These are phyloP conservation scores for Aptenodytes forsteri DNA, from an alignment of 2,113 vertebrate species.

Conservation along the genomic window DNA sequence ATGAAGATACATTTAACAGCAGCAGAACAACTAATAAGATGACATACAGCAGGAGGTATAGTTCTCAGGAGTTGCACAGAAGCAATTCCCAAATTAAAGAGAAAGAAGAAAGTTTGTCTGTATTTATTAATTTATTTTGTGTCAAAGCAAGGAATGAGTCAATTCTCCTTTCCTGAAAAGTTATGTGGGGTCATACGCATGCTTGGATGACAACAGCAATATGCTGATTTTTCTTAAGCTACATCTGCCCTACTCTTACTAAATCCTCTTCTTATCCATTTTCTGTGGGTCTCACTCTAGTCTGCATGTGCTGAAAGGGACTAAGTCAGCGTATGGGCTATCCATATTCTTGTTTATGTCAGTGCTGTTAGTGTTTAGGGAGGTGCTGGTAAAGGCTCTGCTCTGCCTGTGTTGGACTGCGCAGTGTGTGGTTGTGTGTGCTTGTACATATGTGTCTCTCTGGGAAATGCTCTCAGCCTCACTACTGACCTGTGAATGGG, in stretches of 20 bases:
- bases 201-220: background rate
- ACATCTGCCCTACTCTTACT: accelerated
- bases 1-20: background rate
- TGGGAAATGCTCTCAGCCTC: background rate
- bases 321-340: background rate
- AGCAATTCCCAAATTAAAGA: background rate
- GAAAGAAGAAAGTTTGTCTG: background rate
- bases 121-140: background rate
- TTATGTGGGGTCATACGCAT: background rate
- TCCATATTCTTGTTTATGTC: background rate
- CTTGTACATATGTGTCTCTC: accelerated
- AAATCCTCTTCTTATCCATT: accelerated
- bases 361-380: background rate
- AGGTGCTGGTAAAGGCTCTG: background rate
- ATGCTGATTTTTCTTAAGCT: background rate
- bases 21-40: background rate
- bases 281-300: background rate
- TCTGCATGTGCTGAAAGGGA: background rate
- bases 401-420: accelerated
- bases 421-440: accelerated
- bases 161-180: background rate
- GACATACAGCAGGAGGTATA: background rate
- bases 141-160: background rate
- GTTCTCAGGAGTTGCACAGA: background rate
- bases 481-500: accelerated